Conservation (phyloP, 2,888 invertebrate genomes). For the Luperina nickerlii region DNA sequence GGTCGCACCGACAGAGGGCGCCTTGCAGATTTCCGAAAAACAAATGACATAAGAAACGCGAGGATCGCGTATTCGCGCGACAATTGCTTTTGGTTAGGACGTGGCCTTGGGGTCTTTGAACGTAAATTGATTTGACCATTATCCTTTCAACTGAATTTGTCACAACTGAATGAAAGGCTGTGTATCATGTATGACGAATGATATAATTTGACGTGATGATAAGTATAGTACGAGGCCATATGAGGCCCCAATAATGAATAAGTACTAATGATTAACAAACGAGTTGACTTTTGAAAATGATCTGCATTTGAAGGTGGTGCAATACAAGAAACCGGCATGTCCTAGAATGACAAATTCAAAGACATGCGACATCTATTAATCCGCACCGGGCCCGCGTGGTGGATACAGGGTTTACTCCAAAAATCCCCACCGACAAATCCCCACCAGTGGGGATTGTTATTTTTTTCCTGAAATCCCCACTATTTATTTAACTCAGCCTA, state of each 20-base stretch:
- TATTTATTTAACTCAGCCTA: too few relatives aligned
- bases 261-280: not conserved
- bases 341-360: too few relatives aligned
- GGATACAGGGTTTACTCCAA: too few relatives aligned
- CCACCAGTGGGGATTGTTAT: too few relatives aligned
- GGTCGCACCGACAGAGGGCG: not conserved
- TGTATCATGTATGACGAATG: not conserved
- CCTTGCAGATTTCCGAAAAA: not conserved
- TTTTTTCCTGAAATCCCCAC: too few relatives aligned
- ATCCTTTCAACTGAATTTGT: conserved; percentile 1
- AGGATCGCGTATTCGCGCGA: not conserved
- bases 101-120: not conserved
- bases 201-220: conserved; percentile 9
- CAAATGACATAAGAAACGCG: not conserved
- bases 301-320: not conserved
- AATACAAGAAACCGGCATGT: not conserved
- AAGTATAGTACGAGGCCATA: not conserved
- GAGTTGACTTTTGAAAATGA: not conserved
- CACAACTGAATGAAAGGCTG: not conserved
- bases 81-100: not conserved
- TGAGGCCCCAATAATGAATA: not conserved
- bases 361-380: too few relatives aligned
- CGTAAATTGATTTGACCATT: conserved; percentile 9
- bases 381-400: too few relatives aligned
- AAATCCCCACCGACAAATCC: too few relatives aligned